phyloP scores from a whole-genome alignment of 2,888 invertebrate species.

The Pandemis corylana region DNA sequence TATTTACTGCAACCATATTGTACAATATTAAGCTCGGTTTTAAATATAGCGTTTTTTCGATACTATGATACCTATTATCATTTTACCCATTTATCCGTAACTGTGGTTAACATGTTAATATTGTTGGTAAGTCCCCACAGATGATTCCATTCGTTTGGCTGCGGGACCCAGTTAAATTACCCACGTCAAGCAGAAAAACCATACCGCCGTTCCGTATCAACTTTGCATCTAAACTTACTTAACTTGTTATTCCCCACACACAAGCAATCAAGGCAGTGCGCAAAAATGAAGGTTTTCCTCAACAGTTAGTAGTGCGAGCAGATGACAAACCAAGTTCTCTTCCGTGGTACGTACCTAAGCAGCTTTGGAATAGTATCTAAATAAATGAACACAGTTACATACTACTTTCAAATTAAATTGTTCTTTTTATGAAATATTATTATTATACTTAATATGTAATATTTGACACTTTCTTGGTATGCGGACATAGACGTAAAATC shows the following conservation, averaged over 20 bases:
- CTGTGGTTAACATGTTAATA: neutral
- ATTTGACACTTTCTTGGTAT: too few relatives aligned
- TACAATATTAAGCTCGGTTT: too few relatives aligned
- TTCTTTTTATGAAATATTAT: too few relatives aligned
- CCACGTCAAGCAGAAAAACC: neutral
- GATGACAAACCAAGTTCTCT: neutral
- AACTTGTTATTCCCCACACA: constrained; percentile 40
- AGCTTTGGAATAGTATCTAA: neutral
- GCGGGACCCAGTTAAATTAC: neutral
- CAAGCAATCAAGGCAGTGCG: constrained; percentile 22
- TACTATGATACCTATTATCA: too few relatives aligned
- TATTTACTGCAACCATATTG: too few relatives aligned
- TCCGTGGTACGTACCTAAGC: neutral
- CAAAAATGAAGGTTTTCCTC: constrained; percentile 38
- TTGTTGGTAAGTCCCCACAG: neutral
- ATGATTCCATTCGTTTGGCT: neutral
- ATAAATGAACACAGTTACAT: neutral
- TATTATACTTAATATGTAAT: too few relatives aligned
- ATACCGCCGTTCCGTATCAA: neutral
- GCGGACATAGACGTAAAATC: too few relatives aligned
- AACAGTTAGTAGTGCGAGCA: constrained; percentile 11
- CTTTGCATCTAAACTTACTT: constrained; percentile 11
- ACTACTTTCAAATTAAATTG: too few relatives aligned
- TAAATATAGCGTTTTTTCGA: too few relatives aligned
- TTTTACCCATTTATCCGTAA: too few relatives aligned